Evolutionary conservation across 2,797 vertebrate genomes (phyloP).

Genomic region (Dendrocincla tyrannina): DNA sequence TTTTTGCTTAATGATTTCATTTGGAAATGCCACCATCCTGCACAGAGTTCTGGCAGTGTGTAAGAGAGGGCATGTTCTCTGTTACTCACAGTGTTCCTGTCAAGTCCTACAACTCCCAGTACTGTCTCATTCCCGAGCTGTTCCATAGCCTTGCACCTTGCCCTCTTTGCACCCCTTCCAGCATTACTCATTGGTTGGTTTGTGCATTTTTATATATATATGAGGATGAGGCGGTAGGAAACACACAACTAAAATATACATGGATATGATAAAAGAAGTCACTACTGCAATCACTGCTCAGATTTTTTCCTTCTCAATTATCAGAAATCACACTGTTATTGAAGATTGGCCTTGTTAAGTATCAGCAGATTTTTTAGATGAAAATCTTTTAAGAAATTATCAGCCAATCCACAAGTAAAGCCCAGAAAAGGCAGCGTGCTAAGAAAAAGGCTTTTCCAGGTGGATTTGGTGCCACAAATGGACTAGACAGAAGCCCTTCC

Average conservation of each 20-base stretch:
- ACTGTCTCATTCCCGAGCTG: not conserved
- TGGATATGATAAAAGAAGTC: not conserved
- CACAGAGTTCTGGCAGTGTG: not conserved
- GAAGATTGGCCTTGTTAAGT: not conserved
- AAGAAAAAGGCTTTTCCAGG: not conserved
- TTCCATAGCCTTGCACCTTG: not conserved
- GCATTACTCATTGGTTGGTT: not conserved
- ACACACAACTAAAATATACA: not conserved
- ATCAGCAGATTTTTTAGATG: not conserved
- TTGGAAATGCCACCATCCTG: not conserved
- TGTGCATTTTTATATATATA: not conserved
- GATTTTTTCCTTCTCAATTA: accelerated
- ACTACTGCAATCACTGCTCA: not conserved
- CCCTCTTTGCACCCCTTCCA: not conserved
- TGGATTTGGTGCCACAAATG: not conserved
- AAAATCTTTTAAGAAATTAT: not conserved
- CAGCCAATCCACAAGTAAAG: not conserved
- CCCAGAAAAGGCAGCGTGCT: not conserved
- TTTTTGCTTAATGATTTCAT: not conserved
- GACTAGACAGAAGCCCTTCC: not conserved
- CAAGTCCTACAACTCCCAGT: not conserved
- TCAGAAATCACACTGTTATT: not conserved
- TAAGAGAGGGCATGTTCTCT: not conserved
- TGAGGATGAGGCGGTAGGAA: not conserved
- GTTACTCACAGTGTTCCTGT: not conserved